These are phyloP conservation scores for Daktulosphaira vitifoliae DNA, from an alignment of 1,140 invertebrate genomes.

Conservation along the genomic window DNA sequence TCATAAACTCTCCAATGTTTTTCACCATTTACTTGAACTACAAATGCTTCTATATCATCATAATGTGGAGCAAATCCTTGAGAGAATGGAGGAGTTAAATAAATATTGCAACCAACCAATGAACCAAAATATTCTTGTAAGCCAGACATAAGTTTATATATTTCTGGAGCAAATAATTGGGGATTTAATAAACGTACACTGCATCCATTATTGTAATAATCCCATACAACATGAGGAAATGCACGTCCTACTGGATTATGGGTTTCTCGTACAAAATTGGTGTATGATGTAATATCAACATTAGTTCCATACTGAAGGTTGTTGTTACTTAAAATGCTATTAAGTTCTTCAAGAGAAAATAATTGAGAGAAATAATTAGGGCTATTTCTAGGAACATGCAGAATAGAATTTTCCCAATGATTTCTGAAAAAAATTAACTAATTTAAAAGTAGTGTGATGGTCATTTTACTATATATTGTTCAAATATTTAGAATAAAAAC, in stretches of 20 bases:
- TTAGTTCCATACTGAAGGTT: slow-evolving; percentile 74
- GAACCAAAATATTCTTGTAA: slow-evolving; percentile 91
- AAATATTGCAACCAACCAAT: slow-evolving; percentile 89
- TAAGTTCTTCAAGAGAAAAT: slow-evolving; percentile 65
- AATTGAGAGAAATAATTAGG: slow-evolving; percentile 61
- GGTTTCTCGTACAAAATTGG: slow-evolving; percentile 68
- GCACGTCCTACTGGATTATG: slow-evolving; percentile 72
- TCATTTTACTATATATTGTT: background rate
- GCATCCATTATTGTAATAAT: slow-evolving; percentile 81
- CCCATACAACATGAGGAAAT: slow-evolving; percentile 75
- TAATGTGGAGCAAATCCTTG: slow-evolving; percentile 98
- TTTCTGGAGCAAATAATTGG: slow-evolving; percentile 66
- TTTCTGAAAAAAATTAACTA: slow-evolving; percentile 43
- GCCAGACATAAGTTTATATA: slow-evolving; percentile 50
- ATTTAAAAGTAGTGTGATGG: background rate
- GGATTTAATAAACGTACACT: slow-evolving; percentile 89
- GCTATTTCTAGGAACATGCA: slow-evolving; percentile 58
- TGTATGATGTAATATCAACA: slow-evolving; percentile 82
- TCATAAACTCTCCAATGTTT: slow-evolving; percentile 90
- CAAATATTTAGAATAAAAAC: background rate
- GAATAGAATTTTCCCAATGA: slow-evolving; percentile 72
- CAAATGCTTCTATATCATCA: slow-evolving; percentile 98
- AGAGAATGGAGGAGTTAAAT: slow-evolving; percentile 87
- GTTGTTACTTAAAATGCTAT: slow-evolving; percentile 65
- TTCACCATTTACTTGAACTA: slow-evolving; percentile 90